phyloP scores from a whole-genome alignment of 64 coral and sea anemone genomes.

The Acropora yongei region DNA sequence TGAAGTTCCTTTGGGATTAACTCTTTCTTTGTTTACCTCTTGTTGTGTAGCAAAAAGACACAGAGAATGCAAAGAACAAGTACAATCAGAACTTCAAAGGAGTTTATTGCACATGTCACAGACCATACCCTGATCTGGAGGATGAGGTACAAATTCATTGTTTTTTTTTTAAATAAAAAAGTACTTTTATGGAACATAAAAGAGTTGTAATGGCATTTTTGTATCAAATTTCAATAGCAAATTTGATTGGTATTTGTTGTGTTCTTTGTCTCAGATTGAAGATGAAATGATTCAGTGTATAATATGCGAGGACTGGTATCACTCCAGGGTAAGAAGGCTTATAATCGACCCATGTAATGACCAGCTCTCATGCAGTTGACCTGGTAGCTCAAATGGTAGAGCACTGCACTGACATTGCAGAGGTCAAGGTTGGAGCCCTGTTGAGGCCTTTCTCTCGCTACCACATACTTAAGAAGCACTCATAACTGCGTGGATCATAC shows the following conservation, averaged over 20 bases:
- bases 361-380: too few species aligned
- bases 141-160: constrained; percentile 78
- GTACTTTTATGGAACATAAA: too few species aligned
- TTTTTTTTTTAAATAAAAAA: background rate
- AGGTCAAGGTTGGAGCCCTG: too few species aligned
- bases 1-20: background rate
- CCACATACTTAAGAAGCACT: too few species aligned
- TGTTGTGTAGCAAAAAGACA: constrained; percentile 75
- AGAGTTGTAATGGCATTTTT: too few species aligned
- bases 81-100: constrained; percentile 96
- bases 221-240: too few species aligned
- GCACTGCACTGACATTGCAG: too few species aligned
- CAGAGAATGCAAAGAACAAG: constrained; percentile 64
- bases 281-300: constrained; percentile 99
- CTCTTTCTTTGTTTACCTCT: background rate
- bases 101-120: constrained; percentile 89
- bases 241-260: background rate
- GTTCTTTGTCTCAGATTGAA: constrained; percentile 71
- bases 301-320: constrained; percentile 97
- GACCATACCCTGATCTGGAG: constrained; percentile 96
- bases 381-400: too few species aligned
- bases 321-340: constrained; percentile 79
- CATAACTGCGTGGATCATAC: too few species aligned
- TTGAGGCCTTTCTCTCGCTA: too few species aligned
- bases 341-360: too few species aligned